phyloP scores from a whole-genome alignment of 2,888 invertebrate genomes.

The Lasioglossum vierecki region DNA sequence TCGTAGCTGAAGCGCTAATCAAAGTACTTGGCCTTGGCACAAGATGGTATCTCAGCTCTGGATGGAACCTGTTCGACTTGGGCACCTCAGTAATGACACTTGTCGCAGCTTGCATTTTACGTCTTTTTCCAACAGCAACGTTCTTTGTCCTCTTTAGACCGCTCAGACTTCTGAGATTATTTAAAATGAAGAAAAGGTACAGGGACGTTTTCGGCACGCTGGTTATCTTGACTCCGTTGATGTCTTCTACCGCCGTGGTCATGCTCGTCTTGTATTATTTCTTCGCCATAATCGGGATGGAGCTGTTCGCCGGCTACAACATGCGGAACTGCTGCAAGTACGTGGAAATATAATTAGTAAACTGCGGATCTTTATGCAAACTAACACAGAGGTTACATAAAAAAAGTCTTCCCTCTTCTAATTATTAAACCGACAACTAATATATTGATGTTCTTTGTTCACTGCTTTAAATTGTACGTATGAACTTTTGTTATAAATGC shows the following conservation, averaged over 20 bases:
- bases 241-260: slow-evolving; percentile 93
- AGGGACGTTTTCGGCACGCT: slow-evolving; percentile 93
- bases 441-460: too few species aligned
- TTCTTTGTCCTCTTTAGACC: slow-evolving; percentile 91
- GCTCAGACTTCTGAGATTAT: slow-evolving; percentile 88
- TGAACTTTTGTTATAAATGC: too few species aligned
- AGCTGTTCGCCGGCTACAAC: slow-evolving; percentile 90
- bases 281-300: slow-evolving; percentile 96
- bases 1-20: slow-evolving; percentile 89
- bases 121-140: slow-evolving; percentile 88
- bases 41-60: slow-evolving; percentile 89
- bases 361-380: too few species aligned
- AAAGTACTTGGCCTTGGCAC: slow-evolving; percentile 91
- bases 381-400: too few species aligned
- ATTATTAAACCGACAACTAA: too few species aligned
- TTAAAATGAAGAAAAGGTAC: slow-evolving; percentile 92
- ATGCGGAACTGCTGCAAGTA: slow-evolving; percentile 93
- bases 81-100: slow-evolving; percentile 89
- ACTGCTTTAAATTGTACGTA: too few species aligned
- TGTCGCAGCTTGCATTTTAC: slow-evolving; percentile 88
- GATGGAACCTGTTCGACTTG: slow-evolving; percentile 94
- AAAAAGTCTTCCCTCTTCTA: too few species aligned
- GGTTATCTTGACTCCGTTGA: slow-evolving; percentile 91
- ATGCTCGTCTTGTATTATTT: slow-evolving; percentile 94
- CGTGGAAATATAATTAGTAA: slow-evolving; percentile 79